Conservation (phyloP, 2,113 vertebrate genomes). For the Hippotragus niger region DNA sequence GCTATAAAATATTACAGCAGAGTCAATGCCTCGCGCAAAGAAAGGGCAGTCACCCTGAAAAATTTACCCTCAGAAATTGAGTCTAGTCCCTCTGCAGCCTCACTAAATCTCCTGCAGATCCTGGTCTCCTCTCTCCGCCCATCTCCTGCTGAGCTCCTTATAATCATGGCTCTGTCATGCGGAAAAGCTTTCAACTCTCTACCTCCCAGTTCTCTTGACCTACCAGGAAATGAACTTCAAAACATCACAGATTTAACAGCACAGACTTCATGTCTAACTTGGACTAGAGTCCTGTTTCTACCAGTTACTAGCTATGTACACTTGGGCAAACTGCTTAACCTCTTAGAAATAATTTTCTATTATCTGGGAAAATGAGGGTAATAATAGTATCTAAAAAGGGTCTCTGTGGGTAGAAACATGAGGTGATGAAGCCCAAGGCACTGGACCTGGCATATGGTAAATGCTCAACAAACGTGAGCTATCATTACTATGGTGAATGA, state of each 20-base stretch:
- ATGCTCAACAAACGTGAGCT: neutral
- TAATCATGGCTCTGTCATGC: neutral
- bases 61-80: neutral
- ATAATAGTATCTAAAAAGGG: neutral
- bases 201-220: neutral
- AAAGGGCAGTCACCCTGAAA: neutral
- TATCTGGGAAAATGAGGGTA: neutral
- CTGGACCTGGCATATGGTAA: neutral
- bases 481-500: neutral
- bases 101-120: neutral
- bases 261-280: neutral
- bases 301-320: neutral
- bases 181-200: neutral
- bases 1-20: neutral
- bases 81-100: neutral
- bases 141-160: neutral
- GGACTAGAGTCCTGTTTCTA: neutral
- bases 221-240: conserved; percentile 27
- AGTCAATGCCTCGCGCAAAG: neutral
- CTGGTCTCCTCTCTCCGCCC: neutral
- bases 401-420: neutral
- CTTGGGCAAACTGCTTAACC: neutral
- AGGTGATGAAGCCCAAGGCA: neutral
- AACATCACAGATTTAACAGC: neutral
- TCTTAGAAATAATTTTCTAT: neutral